phyloP scores from a whole-genome alignment of 2,797 vertebrate species.

The Oreonectes daqikongensis region DNA sequence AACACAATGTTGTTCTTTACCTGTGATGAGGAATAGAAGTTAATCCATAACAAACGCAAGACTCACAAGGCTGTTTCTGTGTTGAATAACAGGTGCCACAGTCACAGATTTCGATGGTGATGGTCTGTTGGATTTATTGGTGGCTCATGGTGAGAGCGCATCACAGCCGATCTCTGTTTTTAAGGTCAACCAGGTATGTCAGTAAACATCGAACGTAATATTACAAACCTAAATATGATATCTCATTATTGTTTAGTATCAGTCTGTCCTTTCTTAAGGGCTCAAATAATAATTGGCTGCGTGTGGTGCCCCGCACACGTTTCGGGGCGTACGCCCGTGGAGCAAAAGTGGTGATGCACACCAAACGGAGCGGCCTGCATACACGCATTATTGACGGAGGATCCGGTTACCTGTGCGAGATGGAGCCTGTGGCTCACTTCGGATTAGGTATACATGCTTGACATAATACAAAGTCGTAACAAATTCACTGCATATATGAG shows the following conservation, averaged over 20 bases:
- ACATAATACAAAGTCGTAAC: background rate
- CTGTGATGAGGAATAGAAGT: background rate
- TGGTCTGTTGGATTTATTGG: slow-evolving; percentile 88
- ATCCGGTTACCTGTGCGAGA: slow-evolving; percentile 92
- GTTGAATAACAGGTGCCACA: slow-evolving; percentile 78
- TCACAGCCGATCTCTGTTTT: slow-evolving; percentile 90
- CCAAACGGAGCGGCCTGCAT: slow-evolving; percentile 83
- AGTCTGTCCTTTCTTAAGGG: slow-evolving; percentile 71
- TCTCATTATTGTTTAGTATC: too few species aligned
- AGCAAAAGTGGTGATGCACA: slow-evolving; percentile 89
- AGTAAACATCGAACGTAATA: background rate
- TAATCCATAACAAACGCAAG: background rate
- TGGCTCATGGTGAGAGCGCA: slow-evolving; percentile 90
- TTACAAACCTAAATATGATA: background rate
- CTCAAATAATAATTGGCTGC: slow-evolving; percentile 88
- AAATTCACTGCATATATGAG: background rate
- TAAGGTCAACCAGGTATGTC: slow-evolving; percentile 79
- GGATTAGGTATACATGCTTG: slow-evolving; percentile 81
- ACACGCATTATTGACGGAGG: slow-evolving; percentile 90
- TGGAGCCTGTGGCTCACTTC: slow-evolving; percentile 96
- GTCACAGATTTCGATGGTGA: slow-evolving; percentile 90
- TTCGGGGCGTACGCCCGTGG: slow-evolving; percentile 90
- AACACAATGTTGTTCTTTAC: background rate
- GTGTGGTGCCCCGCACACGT: slow-evolving; percentile 87
- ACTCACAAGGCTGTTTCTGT: background rate